Conservation (phyloP, 2,113 vertebrate species). For the Spea multiplicata region DNA sequence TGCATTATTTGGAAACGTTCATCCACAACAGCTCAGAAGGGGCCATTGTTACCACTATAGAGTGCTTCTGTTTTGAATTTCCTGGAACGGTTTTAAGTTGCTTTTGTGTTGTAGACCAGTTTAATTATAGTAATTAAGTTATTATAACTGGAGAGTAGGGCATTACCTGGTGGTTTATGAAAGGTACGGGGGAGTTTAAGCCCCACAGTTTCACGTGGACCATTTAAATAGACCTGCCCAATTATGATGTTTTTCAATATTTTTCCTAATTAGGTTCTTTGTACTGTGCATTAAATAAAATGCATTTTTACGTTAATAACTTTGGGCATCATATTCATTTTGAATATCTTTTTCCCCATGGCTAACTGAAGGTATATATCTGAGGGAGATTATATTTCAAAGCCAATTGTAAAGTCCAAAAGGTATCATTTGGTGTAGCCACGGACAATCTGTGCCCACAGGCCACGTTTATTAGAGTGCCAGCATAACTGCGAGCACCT, state of each 20-base stretch:
- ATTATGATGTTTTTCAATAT: neutral
- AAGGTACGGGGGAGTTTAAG: neutral
- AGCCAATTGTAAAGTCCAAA: neutral
- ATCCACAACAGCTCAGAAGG: neutral
- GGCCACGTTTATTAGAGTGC: conserved; percentile 1
- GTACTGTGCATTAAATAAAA: neutral
- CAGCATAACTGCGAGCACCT: conserved; percentile 10
- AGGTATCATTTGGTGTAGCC: neutral
- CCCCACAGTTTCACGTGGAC: neutral
- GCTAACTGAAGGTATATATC: neutral
- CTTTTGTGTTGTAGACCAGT: conserved; percentile 22
- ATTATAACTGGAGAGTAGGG: conserved; percentile 17
- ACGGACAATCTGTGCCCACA: neutral
- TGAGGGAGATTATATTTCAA: neutral
- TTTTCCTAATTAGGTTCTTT: conserved; percentile 16
- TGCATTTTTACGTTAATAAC: neutral
- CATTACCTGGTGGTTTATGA: conserved; percentile 20
- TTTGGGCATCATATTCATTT: neutral
- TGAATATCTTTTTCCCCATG: neutral
- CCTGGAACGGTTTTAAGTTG: neutral
- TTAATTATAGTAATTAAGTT: conserved; percentile 40
- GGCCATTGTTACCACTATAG: neutral
- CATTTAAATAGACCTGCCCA: neutral
- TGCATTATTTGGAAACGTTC: neutral
- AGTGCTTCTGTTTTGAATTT: conserved; percentile 7